These are phyloP conservation scores for Dicaeum eximium DNA, from an alignment of 2,113 vertebrate genomes.

Conservation along the genomic window DNA sequence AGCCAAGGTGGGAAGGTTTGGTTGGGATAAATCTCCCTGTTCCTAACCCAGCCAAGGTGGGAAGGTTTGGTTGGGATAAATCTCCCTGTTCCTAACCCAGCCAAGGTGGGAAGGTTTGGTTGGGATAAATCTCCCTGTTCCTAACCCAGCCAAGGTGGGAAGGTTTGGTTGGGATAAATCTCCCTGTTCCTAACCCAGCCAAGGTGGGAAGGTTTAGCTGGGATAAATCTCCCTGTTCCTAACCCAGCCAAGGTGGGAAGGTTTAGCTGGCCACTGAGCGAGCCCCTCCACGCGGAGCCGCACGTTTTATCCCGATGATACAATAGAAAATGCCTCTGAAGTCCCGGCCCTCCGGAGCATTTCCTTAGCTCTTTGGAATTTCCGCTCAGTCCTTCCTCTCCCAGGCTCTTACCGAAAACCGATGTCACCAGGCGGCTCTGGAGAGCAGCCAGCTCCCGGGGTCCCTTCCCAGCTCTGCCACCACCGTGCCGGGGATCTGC, in stretches of 20 bases:
- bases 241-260: neutral
- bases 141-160: no score
- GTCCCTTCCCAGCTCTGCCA: neutral
- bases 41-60: no score
- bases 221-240: accelerated
- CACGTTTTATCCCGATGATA: neutral
- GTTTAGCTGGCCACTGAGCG: neutral
- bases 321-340: conserved; percentile 13
- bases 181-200: accelerated
- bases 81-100: accelerated
- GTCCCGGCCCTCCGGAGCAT: neutral
- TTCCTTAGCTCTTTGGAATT: conserved; percentile 60
- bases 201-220: neutral
- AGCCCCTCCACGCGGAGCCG: accelerated
- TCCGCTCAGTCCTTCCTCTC: conserved; percentile 53
- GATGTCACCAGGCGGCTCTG: neutral
- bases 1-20: neutral
- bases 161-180: accelerated
- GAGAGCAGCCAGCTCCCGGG: neutral
- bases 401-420: conserved; percentile 9
- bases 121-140: accelerated
- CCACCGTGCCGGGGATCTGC: neutral
- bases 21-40: accelerated
- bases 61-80: accelerated
- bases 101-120: accelerated